Conservation (phyloP, 2,888 invertebrate species). For the Melinaea menophilus region DNA sequence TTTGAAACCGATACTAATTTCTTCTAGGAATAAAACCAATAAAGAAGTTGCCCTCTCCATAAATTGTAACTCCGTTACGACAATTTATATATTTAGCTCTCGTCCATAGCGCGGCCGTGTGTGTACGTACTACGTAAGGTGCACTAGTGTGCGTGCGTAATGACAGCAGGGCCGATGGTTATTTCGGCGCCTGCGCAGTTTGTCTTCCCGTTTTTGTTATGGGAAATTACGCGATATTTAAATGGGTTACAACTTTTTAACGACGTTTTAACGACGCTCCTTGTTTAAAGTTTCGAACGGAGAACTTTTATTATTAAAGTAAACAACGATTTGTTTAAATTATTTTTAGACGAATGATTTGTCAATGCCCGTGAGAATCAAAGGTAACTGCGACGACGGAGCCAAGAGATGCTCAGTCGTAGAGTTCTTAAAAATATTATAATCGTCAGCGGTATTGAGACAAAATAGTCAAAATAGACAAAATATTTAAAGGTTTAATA, state of each 20-base stretch:
- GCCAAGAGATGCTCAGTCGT: too few species aligned
- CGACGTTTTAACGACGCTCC: constrained; percentile 9
- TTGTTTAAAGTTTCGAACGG: constrained; percentile 13
- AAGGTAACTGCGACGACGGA: too few species aligned
- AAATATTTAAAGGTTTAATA: too few species aligned
- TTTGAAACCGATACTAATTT: constrained; percentile 7
- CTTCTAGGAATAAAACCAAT: constrained; percentile 20
- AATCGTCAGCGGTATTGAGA: too few species aligned
- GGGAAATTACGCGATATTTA: constrained; percentile 15
- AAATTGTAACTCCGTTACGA: constrained; percentile 29
- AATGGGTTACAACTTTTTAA: constrained; percentile 19
- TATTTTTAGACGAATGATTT: too few species aligned
- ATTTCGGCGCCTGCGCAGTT: constrained; percentile 47
- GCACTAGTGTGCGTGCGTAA: constrained; percentile 22
- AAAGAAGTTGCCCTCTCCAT: constrained; percentile 43
- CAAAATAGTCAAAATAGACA: too few species aligned
- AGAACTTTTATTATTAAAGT: not conserved
- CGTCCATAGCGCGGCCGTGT: constrained; percentile 27
- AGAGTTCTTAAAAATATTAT: too few species aligned
- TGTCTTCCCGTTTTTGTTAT: constrained; percentile 51
- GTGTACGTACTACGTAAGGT: constrained; percentile 4
- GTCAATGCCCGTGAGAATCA: too few species aligned
- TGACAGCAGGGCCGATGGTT: constrained; percentile 52
- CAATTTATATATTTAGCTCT: constrained; percentile 46
- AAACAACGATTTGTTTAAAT: too few species aligned